Evolutionary conservation across 1,140 invertebrate species (phyloP).

Genomic region (Acromyrmex charruanus): DNA sequence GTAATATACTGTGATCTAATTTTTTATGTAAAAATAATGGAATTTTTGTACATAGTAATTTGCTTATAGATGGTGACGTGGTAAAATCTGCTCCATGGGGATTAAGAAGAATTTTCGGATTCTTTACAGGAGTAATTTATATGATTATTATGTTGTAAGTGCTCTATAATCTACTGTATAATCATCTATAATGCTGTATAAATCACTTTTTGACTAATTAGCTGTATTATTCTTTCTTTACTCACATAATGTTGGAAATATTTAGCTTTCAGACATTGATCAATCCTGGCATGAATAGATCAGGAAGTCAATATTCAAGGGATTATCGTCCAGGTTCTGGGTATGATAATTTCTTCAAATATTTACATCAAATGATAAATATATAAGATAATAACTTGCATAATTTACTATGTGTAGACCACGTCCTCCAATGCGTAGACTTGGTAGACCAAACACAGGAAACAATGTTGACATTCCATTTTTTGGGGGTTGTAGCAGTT

Average conservation of each 20-base stretch:
- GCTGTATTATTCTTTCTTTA: background rate
- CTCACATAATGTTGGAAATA: background rate
- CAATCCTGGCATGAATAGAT: constrained; percentile 67
- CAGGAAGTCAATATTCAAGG: constrained; percentile 65
- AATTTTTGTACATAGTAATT: background rate
- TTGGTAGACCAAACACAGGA: constrained; percentile 73
- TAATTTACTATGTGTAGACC: constrained; percentile 53
- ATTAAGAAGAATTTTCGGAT: constrained; percentile 66
- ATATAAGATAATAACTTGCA: constrained; percentile 28
- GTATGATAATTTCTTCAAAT: constrained; percentile 64
- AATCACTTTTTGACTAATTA: background rate
- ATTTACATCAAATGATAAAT: background rate
- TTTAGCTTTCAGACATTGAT: constrained; percentile 77
- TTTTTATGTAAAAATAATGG: background rate
- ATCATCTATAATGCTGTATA: background rate
- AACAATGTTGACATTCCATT: constrained; percentile 73
- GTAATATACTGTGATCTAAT: constrained; percentile 57
- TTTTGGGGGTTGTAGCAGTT: constrained; percentile 79
- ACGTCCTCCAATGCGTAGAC: constrained; percentile 70
- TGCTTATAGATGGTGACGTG: constrained; percentile 72
- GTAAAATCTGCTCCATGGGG: constrained; percentile 63
- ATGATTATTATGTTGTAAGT: constrained; percentile 79
- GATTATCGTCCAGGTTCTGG: constrained; percentile 75
- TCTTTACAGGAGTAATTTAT: constrained; percentile 71
- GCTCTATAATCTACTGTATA: background rate